These are phyloP conservation scores for Teleogryllus oceanicus DNA, from an alignment of 2,888 invertebrate genomes.

Conservation along the genomic window DNA sequence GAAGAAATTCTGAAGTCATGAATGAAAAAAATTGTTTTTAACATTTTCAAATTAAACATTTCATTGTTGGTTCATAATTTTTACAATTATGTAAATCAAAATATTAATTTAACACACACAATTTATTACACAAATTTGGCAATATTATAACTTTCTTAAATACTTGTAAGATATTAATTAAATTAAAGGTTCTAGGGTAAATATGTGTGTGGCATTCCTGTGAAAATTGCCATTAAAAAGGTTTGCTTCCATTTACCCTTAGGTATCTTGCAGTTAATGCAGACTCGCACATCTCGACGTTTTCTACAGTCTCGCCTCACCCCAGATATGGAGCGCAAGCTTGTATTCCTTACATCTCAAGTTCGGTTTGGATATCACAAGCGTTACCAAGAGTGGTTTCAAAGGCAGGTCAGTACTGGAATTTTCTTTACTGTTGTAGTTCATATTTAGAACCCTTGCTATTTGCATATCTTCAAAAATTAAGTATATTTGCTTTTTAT, in stretches of 20 bases:
- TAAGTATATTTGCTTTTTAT: background rate
- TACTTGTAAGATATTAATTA: no score
- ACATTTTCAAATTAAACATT: no score
- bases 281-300: constrained; percentile 79
- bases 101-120: no score
- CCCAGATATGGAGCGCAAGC: constrained; percentile 89
- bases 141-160: background rate
- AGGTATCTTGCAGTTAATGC: constrained; percentile 71
- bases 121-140: no score
- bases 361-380: constrained; percentile 88
- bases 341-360: constrained; percentile 79
- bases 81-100: no score
- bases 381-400: constrained; percentile 93
- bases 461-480: background rate
- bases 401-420: constrained; percentile 56
- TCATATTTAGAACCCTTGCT: background rate
- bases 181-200: constrained; percentile 4
- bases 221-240: background rate
- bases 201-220: constrained; percentile 22
- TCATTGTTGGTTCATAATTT: no score
- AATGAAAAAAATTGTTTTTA: no score
- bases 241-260: constrained; percentile 29
- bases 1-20: no score
- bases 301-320: constrained; percentile 81
- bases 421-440: background rate